Evolutionary conservation across 1,140 invertebrate species (phyloP), one percentile per base, ranked within the genome.

Genomic region (Drosophila sulfurigaster): DNA sequence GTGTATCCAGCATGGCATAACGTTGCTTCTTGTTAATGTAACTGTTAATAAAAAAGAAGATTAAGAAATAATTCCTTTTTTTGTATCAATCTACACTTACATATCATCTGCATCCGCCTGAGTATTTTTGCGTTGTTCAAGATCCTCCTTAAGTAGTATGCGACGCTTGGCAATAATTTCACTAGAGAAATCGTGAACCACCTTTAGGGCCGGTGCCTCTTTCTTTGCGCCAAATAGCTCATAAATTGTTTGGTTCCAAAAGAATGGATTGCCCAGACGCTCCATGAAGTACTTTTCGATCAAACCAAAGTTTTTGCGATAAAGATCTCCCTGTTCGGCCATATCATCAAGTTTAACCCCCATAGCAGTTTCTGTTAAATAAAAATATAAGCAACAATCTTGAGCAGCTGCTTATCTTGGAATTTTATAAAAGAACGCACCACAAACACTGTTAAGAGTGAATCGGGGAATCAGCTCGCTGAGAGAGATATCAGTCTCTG

Each of bases 1-100:
- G 71, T 28, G 97, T 93, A 93, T 98, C 97, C 46, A 98, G 91
- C 94, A 98, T 97, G 7, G 97, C 96, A 5, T 95, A 92, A 65
- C 95, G 94, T 68, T 94, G 95, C 65, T 94, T 94, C n/a, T 82
- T 90, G n/a, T 78, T 81, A n/a, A 65, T 30, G 10, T 79, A 86
- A 8, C 82, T 86, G 1, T 5, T n/a, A 2, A 13, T 3, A 6
- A 25, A 25, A 25, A 25, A 25, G 5, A 52, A 52, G 11, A 32
- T 32, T 5, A 11, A 15, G 7, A 13, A 30, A 5, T 1, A n/a
- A 13, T 30, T 32, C n/a, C 1, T 5, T 5, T 2, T 13, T 11
- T 1, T 6, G n/a, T 13, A 5, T 41, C 0, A 11, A 0, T 32
- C 3, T 6, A 7, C 7, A 35, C 65, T 75, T 16, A 88, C 83